phyloP scores from a whole-genome alignment of 2,113 vertebrate genomes.

The Rhea americana region DNA sequence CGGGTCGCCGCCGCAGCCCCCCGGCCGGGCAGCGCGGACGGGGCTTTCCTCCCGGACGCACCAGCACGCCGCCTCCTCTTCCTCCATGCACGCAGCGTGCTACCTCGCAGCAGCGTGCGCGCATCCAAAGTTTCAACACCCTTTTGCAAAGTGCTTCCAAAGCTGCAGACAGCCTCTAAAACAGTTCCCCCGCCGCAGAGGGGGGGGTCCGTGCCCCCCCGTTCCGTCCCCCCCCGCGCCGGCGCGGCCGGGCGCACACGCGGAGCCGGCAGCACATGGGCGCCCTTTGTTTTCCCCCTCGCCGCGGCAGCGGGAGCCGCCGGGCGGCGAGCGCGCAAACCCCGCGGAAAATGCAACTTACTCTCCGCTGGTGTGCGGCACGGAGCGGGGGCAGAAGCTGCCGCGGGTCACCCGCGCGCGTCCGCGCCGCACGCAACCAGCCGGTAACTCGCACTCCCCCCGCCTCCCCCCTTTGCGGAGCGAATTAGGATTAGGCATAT shows the following conservation, averaged over 20 bases:
- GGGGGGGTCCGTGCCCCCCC: background rate
- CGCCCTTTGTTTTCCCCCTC: slow-evolving; percentile 78
- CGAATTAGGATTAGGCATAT: too few relatives aligned
- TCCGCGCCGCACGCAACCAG: too few relatives aligned
- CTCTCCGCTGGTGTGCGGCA: too few relatives aligned
- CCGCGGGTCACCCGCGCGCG: too few relatives aligned
- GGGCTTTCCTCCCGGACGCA: background rate
- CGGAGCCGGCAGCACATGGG: slow-evolving; percentile 59
- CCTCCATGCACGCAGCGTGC: background rate
- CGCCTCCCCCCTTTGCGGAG: too few relatives aligned
- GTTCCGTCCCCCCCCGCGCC: too few relatives aligned
- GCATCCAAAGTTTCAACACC: background rate
- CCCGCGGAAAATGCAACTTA: too few relatives aligned
- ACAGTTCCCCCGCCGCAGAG: background rate
- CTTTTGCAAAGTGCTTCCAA: background rate
- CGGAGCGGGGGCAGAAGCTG: too few relatives aligned
- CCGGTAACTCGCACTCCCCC: too few relatives aligned
- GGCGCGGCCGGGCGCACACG: background rate
- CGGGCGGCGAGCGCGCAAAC: background rate
- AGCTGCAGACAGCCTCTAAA: background rate
- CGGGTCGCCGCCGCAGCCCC: too few relatives aligned
- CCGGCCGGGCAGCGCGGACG: background rate
- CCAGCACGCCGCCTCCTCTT: background rate
- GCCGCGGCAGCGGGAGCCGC: background rate
- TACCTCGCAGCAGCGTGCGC: background rate